Evolutionary conservation across 2,888 invertebrate species (phyloP).

Genomic region (Taenaris catops): DNA sequence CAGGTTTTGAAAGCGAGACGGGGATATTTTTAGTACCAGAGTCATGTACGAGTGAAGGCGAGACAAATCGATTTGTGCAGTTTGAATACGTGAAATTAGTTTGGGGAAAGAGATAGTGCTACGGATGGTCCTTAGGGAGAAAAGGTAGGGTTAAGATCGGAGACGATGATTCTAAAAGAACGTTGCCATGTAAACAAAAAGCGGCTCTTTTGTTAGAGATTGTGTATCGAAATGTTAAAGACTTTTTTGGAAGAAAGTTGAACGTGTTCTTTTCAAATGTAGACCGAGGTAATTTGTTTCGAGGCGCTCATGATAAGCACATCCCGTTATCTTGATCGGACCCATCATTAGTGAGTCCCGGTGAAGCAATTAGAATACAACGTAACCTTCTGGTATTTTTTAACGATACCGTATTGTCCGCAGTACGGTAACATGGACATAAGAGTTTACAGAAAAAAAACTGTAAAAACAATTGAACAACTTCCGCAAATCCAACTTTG

Average conservation of each 20-base stretch:
- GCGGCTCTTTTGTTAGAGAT: conserved; percentile 51
- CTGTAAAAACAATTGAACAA: no score
- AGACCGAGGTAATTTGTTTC: conserved; percentile 19
- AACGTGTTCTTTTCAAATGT: conserved; percentile 19
- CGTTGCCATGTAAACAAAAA: conserved; percentile 60
- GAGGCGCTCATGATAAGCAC: conserved; percentile 20
- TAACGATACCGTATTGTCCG: no score
- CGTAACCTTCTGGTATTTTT: no score
- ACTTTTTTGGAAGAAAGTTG: conserved; percentile 20
- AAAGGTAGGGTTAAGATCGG: conserved; percentile 35
- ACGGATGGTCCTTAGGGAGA: conserved; percentile 38
- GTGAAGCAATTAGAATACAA: conserved; percentile 21
- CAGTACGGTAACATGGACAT: no score
- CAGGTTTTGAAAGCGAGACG: conserved; percentile 52
- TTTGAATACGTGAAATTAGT: conserved; percentile 51
- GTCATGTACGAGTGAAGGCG: conserved; percentile 52
- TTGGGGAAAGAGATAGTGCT: conserved; percentile 45
- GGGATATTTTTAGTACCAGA: conserved; percentile 40
- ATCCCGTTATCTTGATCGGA: conserved; percentile 21
- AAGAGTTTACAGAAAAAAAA: no score
- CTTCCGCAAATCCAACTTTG: no score
- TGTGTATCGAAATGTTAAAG: conserved; percentile 29
- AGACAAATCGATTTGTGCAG: conserved; percentile 61
- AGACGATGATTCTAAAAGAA: conserved; percentile 41
- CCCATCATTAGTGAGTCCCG: conserved; percentile 22